Evolutionary conservation across 2,888 invertebrate genomes (phyloP), one percentile per base, ranked within the genome.

Genomic region (Agonopterix subpropinquella): DNA sequence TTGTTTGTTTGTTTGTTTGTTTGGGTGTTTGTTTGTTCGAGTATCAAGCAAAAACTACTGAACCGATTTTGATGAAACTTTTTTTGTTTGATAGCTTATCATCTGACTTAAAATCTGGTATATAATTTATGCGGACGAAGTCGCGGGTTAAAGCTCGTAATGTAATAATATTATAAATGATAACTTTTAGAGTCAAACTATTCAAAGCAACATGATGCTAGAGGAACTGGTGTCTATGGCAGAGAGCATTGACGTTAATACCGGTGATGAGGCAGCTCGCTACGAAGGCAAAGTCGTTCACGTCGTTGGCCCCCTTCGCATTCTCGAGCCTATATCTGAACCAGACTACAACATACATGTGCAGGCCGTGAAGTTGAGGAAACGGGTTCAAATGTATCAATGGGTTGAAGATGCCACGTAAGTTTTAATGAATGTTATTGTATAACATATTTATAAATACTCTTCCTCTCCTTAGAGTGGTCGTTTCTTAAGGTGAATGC

Each of bases 371-470:
- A 96, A 96, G 73, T 78, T 98, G 28, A 93, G 93, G 67, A 91
- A 96, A 52, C 87, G 95, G 49, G 97, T 96, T 0, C 97, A 97
- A 77, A 97, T 97, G 96, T 97, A 94, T 75, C 97, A 97, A 69
- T 97, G 97, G 97, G 91, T 96, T 50, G 97, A 97, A 65, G 95
- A 95, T 66, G 77, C 90, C 64, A 89, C 89, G 92, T 92, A 81
- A 80, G 80, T 68, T 63, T 11, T 41, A 18, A 18, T 4, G 4
- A 18, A 18, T 18, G 18, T 18, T 13, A 13, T 18, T 18, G 2
- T 13, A 13, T 13, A 13, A 13, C 13, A n/a, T n/a, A n/a, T n/a
- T n/a, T n/a, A n/a, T n/a, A n/a, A n/a, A n/a, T n/a, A n/a, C n/a
- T n/a, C n/a, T n/a, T n/a, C n/a, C n/a, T n/a, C n/a, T n/a, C n/a